These are phyloP conservation scores for Pachycephala philippinensis DNA, from an alignment of 2,113 vertebrate genomes.

Conservation along the genomic window DNA sequence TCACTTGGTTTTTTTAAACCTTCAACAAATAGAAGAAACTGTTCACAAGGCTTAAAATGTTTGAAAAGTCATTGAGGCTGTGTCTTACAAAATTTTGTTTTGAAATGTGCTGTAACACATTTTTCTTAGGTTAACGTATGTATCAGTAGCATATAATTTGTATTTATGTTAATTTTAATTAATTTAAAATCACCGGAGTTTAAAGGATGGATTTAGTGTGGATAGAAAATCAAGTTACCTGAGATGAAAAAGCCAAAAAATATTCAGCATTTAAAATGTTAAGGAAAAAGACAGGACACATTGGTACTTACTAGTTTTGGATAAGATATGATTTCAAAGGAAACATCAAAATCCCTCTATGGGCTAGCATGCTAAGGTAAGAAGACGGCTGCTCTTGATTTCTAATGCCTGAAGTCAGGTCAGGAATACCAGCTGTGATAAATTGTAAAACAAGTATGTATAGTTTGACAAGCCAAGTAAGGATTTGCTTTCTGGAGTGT, in stretches of 20 bases:
- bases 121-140: not conserved
- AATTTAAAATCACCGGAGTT: not conserved
- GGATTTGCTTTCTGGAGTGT: slow-evolving; percentile 39
- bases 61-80: not conserved
- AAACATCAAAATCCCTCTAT: slow-evolving; percentile 45
- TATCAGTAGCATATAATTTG: not conserved
- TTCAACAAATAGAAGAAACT: not conserved
- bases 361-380: not conserved
- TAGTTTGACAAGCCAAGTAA: slow-evolving; percentile 56
- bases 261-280: not conserved
- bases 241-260: not conserved
- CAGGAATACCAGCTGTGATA: slow-evolving; percentile 66
- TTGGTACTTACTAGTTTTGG: not conserved
- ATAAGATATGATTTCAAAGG: slow-evolving; percentile 13
- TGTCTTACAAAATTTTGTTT: not conserved
- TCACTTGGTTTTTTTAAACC: not conserved
- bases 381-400: slow-evolving; percentile 38
- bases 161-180: not conserved
- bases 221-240: not conserved
- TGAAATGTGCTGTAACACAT: not conserved
- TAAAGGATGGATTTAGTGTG: not conserved
- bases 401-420: slow-evolving; percentile 63
- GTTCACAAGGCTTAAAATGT: not conserved
- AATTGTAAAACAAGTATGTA: slow-evolving; percentile 48
- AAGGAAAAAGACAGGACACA: not conserved